These are phyloP conservation scores for Andrena hattorfiana DNA, from an alignment of 2,888 invertebrate species.

Conservation along the genomic window DNA sequence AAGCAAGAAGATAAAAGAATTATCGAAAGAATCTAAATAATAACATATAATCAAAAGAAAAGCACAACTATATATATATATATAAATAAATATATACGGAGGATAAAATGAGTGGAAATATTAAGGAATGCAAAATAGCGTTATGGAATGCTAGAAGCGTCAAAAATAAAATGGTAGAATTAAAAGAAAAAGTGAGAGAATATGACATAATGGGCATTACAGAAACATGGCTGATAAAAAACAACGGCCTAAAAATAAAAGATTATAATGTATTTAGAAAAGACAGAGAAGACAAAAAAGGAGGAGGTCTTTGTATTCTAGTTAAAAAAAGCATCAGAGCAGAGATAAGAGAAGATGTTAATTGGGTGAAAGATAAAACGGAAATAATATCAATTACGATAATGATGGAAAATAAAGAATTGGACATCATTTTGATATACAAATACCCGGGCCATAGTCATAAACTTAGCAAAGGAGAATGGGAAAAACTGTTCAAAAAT, in stretches of 20 bases:
- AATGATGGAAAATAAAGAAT: neutral
- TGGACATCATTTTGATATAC: neutral
- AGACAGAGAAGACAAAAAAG: neutral
- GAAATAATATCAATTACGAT: neutral
- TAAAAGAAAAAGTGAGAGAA: neutral
- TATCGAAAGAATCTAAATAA: no score
- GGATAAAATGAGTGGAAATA: neutral
- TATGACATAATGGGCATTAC: neutral
- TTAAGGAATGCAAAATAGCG: neutral
- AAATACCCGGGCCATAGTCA: neutral
- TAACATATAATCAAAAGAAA: no score
- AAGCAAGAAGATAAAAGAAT: no score
- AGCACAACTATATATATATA: no score
- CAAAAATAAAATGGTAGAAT: neutral
- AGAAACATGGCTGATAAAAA: neutral
- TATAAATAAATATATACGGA: no score
- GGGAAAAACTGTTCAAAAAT: neutral
- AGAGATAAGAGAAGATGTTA: neutral
- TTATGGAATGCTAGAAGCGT: slow-evolving; percentile 7
- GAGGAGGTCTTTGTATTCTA: neutral
- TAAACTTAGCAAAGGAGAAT: neutral
- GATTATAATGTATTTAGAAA: neutral
- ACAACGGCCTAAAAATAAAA: neutral
- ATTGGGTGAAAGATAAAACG: neutral
- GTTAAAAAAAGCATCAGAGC: neutral